Conservation (phyloP, 2,113 vertebrate genomes). For the Paedocypris sp. region DNA sequence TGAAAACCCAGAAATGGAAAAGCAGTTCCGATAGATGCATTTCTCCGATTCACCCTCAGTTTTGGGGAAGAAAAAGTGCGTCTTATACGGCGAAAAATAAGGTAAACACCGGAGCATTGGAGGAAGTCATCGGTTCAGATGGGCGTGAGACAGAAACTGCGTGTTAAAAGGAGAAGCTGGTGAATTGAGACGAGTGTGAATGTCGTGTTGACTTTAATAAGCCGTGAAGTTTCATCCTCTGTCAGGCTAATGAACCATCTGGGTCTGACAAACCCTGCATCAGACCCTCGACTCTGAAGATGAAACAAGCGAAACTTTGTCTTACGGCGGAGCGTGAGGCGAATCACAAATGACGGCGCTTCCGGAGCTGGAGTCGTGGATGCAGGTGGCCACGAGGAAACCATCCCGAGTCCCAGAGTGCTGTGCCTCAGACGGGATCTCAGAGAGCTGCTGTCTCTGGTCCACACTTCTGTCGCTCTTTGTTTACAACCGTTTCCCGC, state of each 20-base stretch:
- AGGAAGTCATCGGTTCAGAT: background rate
- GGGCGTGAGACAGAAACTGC: background rate
- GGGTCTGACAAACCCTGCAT: background rate
- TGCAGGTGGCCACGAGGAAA: conserved; percentile 6
- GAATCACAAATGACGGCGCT: conserved; percentile 22
- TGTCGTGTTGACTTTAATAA: conserved; percentile 8
- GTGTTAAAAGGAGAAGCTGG: background rate
- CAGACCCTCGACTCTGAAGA: conserved; percentile 1
- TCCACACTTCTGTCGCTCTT: background rate
- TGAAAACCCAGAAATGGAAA: no score
- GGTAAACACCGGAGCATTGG: background rate
- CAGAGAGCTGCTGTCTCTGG: background rate
- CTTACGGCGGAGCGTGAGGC: background rate
- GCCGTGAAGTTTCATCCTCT: background rate
- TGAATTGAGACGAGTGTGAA: background rate
- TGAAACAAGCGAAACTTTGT: conserved; percentile 31
- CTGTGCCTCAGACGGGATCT: background rate
- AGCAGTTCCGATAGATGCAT: no score
- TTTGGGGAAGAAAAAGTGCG: no score
- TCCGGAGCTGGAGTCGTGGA: conserved; percentile 3
- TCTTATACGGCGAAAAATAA: no score
- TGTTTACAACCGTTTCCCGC: background rate
- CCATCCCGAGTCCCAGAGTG: background rate
- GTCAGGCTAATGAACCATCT: conserved; percentile 20
- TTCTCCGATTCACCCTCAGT: no score